Percentiles rank a stretch among this genome's conserved stretches.
Conservation (phyloP, 1,140 invertebrate species). For the Philotrypesis tridentata region DNA sequence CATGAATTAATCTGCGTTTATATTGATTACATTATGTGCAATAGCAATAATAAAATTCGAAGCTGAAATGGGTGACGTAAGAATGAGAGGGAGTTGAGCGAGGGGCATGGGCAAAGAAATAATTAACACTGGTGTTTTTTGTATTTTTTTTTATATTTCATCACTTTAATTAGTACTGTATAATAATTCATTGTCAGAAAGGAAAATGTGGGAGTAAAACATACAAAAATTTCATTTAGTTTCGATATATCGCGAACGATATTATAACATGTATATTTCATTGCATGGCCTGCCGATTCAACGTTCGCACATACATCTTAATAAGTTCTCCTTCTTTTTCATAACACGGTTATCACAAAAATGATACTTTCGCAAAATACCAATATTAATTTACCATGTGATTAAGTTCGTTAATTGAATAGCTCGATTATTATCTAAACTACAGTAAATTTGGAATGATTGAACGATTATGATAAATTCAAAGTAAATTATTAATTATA, state of each 20-base stretch:
- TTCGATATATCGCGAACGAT: conserved; percentile 2
- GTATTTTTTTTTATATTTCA: conserved; percentile 20
- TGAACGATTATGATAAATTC: background rate
- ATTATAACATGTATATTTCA: conserved; percentile 7
- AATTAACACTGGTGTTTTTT: background rate
- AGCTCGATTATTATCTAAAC: background rate
- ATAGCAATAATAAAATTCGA: no score
- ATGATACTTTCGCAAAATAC: conserved; percentile 31
- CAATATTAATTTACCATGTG: background rate
- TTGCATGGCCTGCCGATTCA: background rate
- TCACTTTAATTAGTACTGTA: conserved; percentile 29
- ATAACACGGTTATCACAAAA: conserved; percentile 19
- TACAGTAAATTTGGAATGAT: background rate
- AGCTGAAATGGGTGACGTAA: no score
- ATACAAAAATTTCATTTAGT: conserved; percentile 13
- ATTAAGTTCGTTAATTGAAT: conserved; percentile 22
- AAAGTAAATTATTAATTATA: background rate
- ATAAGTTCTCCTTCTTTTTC: background rate
- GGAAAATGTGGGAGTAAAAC: conserved; percentile 27
- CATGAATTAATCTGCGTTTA: no score
- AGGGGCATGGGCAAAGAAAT: background rate
- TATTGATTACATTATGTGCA: no score
- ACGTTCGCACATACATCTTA: background rate
- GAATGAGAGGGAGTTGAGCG: no score
- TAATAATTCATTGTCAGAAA: conserved; percentile 23